Percentiles rank a stretch among this genome's conserved stretches.
phyloP scores from a whole-genome alignment of 2,888 invertebrate genomes.

The Phengaris alcon region DNA sequence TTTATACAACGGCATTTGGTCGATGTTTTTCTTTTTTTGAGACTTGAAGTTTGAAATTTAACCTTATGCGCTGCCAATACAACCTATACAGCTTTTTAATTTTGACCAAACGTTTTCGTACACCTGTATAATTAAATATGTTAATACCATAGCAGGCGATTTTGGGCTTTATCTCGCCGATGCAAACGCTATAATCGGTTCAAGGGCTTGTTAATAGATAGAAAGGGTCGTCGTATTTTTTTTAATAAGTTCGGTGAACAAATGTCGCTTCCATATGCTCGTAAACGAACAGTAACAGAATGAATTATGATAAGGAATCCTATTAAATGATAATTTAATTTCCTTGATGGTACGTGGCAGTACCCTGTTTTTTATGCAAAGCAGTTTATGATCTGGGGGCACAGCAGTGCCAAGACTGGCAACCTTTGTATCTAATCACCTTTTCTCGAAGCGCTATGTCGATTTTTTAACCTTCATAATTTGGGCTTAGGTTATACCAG shows the following conservation, averaged over 20 bases:
- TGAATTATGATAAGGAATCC: constrained; percentile 22
- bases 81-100: constrained; percentile 33
- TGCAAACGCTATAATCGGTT: neutral
- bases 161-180: constrained; percentile 2
- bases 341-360: neutral
- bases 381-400: too few species aligned
- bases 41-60: constrained; percentile 35
- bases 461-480: too few species aligned
- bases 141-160: neutral
- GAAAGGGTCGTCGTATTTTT: constrained; percentile 10
- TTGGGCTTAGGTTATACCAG: too few species aligned
- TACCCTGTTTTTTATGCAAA: neutral
- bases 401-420: too few species aligned
- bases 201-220: neutral
- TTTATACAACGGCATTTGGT: constrained; percentile 54
- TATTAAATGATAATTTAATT: constrained; percentile 19
- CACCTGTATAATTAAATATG: constrained; percentile 25
- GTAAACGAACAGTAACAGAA: constrained; percentile 7
- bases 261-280: constrained; percentile 26
- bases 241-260: constrained; percentile 25
- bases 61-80: constrained; percentile 35
- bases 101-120: constrained; percentile 25
- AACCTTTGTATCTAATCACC: too few species aligned
- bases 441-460: too few species aligned
- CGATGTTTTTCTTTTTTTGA: constrained; percentile 41